phyloP scores from a whole-genome alignment of 2,888 invertebrate species.

The Epistrophe grossulariae region DNA sequence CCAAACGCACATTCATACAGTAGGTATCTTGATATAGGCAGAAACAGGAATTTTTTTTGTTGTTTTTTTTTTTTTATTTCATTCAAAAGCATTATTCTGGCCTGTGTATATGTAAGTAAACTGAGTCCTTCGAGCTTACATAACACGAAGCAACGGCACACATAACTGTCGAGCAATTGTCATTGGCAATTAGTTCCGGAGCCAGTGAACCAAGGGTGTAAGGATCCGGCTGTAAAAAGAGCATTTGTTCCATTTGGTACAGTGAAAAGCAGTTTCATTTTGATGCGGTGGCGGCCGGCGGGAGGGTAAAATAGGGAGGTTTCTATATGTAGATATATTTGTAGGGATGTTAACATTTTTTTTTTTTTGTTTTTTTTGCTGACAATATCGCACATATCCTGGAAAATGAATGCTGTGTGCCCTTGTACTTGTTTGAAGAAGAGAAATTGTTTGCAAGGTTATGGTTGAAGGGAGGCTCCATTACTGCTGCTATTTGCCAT shows the following conservation, averaged over 20 bases:
- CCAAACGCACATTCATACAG: conserved; percentile 34
- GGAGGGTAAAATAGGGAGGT: too few species aligned
- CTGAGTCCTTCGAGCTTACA: conserved; percentile 49
- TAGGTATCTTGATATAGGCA: background rate
- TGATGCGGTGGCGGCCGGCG: background rate
- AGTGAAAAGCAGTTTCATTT: conserved; percentile 43
- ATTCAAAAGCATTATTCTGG: conserved; percentile 33
- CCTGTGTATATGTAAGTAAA: conserved; percentile 25
- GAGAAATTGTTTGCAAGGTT: conserved; percentile 50
- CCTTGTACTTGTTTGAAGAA: conserved; percentile 53
- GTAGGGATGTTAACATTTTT: conserved; percentile 12
- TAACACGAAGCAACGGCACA: conserved; percentile 47
- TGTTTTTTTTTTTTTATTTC: conserved; percentile 6
- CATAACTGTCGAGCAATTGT: conserved; percentile 60
- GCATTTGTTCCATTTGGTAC: conserved; percentile 57
- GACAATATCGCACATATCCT: conserved; percentile 56
- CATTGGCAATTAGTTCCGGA: conserved; percentile 71
- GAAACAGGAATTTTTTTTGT: background rate
- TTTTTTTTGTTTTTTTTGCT: conserved; percentile 30
- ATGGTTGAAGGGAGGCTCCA: conserved; percentile 19
- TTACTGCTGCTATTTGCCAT: background rate
- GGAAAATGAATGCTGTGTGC: conserved; percentile 36
- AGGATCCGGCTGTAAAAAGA: conserved; percentile 41
- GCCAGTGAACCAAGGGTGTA: conserved; percentile 55
- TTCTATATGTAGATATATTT: background rate